phyloP scores from a whole-genome alignment of 2,113 vertebrate species.

The Xiphophorus hellerii region DNA sequence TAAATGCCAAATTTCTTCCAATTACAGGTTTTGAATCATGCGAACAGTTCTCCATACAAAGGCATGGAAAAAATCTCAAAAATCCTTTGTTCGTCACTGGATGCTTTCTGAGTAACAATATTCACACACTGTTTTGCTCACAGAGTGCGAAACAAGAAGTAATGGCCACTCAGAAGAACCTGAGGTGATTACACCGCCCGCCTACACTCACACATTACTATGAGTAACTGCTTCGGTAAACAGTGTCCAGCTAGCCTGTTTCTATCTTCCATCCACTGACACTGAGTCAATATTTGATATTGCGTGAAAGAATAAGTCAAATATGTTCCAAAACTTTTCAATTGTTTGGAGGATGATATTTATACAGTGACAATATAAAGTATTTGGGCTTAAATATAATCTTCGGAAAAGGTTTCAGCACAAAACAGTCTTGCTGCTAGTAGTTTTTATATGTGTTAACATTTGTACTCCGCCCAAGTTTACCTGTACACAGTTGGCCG shows the following conservation, averaged over 20 bases:
- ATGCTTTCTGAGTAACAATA: neutral
- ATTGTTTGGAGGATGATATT: neutral
- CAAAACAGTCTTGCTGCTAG: neutral
- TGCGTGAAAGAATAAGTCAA: neutral
- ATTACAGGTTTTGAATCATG: slow-evolving; percentile 25
- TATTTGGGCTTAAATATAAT: neutral
- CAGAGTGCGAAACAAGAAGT: slow-evolving; percentile 59
- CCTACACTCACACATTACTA: slow-evolving; percentile 15
- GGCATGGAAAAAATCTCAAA: slow-evolving; percentile 41
- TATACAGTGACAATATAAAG: neutral
- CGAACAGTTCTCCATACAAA: slow-evolving; percentile 41
- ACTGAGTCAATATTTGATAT: slow-evolving; percentile 1
- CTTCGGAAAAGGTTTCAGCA: neutral
- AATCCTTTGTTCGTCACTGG: neutral
- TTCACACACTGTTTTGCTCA: slow-evolving; percentile 20
- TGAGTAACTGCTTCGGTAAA: slow-evolving; percentile 19
- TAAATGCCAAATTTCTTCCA: no score
- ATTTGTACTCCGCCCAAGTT: neutral
- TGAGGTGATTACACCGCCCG: slow-evolving; percentile 56
- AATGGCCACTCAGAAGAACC: slow-evolving; percentile 57
- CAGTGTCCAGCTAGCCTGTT: neutral
- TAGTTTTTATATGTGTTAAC: neutral
- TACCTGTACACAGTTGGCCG: neutral
- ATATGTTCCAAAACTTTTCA: neutral
- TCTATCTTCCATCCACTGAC: neutral